A percentile compares a stretch with the other conserved stretches of the same genome.
Conservation (phyloP, 2,888 invertebrate species). For the Panorpa germanica region DNA sequence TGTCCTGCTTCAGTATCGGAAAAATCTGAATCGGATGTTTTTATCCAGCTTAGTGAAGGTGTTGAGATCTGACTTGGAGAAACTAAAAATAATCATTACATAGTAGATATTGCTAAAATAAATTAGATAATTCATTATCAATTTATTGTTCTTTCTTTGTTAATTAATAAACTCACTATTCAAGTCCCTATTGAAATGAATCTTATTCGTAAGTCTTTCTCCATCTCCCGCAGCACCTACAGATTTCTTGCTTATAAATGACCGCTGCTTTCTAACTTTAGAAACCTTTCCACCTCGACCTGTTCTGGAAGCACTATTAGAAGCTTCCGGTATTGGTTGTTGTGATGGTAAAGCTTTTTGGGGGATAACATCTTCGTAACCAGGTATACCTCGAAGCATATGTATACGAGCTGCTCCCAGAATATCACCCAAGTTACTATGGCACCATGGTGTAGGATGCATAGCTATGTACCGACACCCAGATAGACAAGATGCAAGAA, state of each 20-base stretch:
- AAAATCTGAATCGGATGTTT: conserved; percentile 48
- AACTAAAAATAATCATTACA: conserved; percentile 7
- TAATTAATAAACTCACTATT: conserved; percentile 8
- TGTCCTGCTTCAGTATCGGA: conserved; percentile 37
- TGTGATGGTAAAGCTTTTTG: conserved; percentile 37
- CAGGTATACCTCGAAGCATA: conserved; percentile 29
- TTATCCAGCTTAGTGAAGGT: conserved; percentile 18
- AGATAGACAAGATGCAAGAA: conserved; percentile 16
- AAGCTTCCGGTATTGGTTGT: conserved; percentile 32
- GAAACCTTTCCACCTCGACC: conserved; percentile 39
- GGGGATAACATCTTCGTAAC: conserved; percentile 26
- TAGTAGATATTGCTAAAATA: no score
- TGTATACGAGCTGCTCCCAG: conserved; percentile 37
- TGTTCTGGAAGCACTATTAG: conserved; percentile 15
- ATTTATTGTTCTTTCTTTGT: conserved; percentile 2
- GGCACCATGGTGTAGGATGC: conserved; percentile 18
- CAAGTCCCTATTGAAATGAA: background rate
- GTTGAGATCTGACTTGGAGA: background rate
- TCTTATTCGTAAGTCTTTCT: conserved; percentile 9
- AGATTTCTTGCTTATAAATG: conserved; percentile 17
- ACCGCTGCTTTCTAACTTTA: conserved; percentile 12
- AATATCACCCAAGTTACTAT: conserved; percentile 26
- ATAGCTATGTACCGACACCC: conserved; percentile 21
- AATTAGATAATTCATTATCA: no score
- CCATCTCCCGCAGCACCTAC: conserved; percentile 9